Evolutionary conservation across 2,113 vertebrate species (phyloP).

Genomic region (Hypanus sabinus): DNA sequence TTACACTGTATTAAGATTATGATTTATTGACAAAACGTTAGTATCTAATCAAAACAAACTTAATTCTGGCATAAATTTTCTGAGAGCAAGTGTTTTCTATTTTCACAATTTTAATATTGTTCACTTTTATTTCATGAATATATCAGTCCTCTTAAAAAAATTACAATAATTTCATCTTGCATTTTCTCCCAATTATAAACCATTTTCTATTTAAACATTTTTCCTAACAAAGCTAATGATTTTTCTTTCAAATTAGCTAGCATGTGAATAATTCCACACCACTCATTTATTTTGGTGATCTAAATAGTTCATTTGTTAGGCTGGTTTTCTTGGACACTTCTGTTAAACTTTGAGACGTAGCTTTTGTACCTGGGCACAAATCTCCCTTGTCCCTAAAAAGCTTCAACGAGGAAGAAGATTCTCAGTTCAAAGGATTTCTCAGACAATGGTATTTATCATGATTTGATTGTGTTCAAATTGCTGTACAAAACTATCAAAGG

Average conservation of each 20-base stretch:
- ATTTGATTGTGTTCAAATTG: constrained; percentile 34
- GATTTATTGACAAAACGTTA: neutral
- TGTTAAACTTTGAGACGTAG: neutral
- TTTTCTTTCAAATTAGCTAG: neutral
- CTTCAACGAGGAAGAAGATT: neutral
- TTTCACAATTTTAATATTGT: constrained; percentile 39
- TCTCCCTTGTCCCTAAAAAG: neutral
- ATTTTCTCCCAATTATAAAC: constrained; percentile 42
- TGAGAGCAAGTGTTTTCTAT: neutral
- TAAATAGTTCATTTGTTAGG: neutral
- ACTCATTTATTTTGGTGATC: neutral
- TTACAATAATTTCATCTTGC: constrained; percentile 44
- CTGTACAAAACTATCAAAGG: constrained; percentile 14
- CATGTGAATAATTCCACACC: neutral
- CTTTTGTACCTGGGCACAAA: constrained; percentile 4
- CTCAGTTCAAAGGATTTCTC: neutral
- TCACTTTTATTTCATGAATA: constrained; percentile 47
- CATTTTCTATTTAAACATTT: neutral
- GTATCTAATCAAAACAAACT: neutral
- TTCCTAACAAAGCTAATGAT: neutral
- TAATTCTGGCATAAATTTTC: neutral
- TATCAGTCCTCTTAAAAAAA: constrained; percentile 44
- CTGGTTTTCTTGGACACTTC: neutral
- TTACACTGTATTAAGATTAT: neutral
- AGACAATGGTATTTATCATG: constrained; percentile 19